These are phyloP conservation scores for Orthosia gothica DNA, from an alignment of 2,888 invertebrate genomes.

Conservation along the genomic window DNA sequence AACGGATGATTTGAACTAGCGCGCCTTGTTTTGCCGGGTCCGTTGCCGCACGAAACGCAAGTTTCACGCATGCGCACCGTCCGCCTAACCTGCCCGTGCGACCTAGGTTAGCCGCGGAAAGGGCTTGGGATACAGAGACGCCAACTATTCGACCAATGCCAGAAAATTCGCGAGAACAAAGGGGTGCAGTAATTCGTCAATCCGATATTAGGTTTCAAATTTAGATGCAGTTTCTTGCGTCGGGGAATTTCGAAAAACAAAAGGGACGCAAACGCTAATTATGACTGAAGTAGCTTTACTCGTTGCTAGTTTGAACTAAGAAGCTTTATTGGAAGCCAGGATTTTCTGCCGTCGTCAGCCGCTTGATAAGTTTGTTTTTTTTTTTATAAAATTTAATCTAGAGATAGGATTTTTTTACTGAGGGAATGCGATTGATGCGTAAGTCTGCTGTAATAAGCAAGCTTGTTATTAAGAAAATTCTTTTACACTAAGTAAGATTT, in stretches of 20 bases:
- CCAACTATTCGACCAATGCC: neutral
- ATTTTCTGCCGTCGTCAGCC: neutral
- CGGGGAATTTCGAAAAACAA: neutral
- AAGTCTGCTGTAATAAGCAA: neutral
- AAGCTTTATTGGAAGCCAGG: neutral
- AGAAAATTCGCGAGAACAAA: neutral
- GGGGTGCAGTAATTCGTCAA: neutral
- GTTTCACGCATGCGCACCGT: neutral
- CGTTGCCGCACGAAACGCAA: neutral
- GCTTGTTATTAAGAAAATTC: neutral
- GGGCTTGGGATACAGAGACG: no score
- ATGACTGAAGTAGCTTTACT: neutral
- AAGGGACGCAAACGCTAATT: neutral
- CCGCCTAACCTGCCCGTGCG: slow-evolving; percentile 7
- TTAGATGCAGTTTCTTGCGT: neutral
- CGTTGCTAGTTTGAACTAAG: neutral
- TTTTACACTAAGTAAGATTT: neutral
- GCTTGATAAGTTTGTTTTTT: neutral
- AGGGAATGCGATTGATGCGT: no score
- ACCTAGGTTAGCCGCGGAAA: neutral
- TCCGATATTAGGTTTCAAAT: neutral
- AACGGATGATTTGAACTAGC: neutral
- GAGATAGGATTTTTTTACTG: neutral
- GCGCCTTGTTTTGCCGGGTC: neutral
- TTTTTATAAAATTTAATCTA: neutral